Evolutionary conservation across 2,113 vertebrate genomes (phyloP).

Genomic region (Microcebus griseorufus): DNA sequence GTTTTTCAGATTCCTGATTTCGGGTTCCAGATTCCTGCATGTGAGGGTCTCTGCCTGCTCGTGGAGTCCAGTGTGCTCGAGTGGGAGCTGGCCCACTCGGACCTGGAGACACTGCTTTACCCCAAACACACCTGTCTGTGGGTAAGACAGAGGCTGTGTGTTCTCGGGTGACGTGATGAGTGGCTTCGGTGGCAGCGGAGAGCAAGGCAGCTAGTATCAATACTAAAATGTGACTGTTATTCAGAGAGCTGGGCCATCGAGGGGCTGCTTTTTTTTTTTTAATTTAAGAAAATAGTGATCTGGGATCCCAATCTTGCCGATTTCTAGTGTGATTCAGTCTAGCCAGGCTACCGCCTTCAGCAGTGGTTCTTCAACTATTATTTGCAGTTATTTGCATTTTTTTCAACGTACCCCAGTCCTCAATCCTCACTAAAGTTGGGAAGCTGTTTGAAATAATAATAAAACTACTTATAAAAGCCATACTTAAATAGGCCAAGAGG

Average conservation of each 20-base stretch:
- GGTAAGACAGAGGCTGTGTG: not conserved
- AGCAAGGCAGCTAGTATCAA: not conserved
- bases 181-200: not conserved
- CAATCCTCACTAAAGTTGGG: slow-evolving; percentile 50
- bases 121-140: rapidly evolving
- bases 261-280: not conserved
- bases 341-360: slow-evolving; percentile 27
- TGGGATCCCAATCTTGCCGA: slow-evolving; percentile 56
- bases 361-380: slow-evolving; percentile 60
- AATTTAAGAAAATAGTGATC: not conserved
- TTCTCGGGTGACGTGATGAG: not conserved
- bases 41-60: not conserved
- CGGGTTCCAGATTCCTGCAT: not conserved
- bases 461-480: slow-evolving; percentile 60
- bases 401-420: slow-evolving; percentile 37
- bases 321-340: not conserved
- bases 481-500: slow-evolving; percentile 37
- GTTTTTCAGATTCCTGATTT: not conserved
- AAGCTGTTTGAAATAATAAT: slow-evolving; percentile 67
- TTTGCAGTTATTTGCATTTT: slow-evolving; percentile 56
- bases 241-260: not conserved
- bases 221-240: not conserved
- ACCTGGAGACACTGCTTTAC: not conserved
- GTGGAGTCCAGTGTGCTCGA: not conserved
- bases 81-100: not conserved